phyloP scores from a whole-genome alignment of 2,113 vertebrate species.

The Sapajus apella region DNA sequence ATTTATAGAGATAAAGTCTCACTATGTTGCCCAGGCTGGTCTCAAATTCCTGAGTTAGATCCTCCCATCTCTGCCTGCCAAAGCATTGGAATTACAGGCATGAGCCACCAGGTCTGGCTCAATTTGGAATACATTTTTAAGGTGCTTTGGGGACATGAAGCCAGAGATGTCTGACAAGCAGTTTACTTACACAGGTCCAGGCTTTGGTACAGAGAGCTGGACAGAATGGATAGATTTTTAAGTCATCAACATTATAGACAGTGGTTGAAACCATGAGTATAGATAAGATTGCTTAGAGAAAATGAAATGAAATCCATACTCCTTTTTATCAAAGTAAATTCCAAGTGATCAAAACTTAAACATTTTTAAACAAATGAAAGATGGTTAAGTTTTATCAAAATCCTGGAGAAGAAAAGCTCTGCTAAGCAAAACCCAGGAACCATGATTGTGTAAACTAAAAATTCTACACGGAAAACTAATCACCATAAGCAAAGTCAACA shows the following conservation, averaged over 20 bases:
- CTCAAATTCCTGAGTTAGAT: too few species aligned
- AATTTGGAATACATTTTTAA: neutral
- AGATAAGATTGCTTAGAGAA: neutral
- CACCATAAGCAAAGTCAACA: conserved; percentile 27
- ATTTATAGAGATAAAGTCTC: too few species aligned
- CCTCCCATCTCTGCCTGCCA: too few species aligned
- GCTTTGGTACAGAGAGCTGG: neutral
- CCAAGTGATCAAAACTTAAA: conserved; percentile 27
- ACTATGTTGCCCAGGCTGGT: too few species aligned
- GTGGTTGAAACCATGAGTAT: neutral
- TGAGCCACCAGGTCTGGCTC: neutral
- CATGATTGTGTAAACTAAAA: neutral
- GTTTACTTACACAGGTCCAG: neutral
- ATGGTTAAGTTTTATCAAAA: conserved; percentile 13
- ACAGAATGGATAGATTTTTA: neutral
- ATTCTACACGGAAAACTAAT: neutral
- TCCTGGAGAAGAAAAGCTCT: neutral
- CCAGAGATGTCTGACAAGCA: neutral
- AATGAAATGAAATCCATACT: conserved; percentile 11
- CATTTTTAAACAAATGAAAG: neutral
- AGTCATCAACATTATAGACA: neutral
- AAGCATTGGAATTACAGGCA: too few species aligned
- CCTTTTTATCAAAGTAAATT: neutral
- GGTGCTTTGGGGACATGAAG: neutral
- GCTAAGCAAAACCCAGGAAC: conserved; percentile 20